Evolutionary conservation across 2,797 vertebrate genomes (phyloP).

Genomic region (Podarcis siculus): DNA sequence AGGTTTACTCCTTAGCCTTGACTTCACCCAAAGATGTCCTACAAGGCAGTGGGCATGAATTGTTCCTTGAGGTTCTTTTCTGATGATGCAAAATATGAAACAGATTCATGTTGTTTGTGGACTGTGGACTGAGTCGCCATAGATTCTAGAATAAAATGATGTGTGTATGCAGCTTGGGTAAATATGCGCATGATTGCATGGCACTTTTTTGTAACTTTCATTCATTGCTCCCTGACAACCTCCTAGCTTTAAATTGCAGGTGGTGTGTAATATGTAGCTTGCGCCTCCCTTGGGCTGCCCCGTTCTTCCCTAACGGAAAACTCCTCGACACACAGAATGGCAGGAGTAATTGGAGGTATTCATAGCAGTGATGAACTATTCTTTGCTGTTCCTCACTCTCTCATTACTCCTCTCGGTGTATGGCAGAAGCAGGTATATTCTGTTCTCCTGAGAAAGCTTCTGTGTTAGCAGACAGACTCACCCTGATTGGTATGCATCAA

Average conservation of each 20-base stretch:
- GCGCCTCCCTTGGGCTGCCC: background rate
- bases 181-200: background rate
- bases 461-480: conserved; percentile 29
- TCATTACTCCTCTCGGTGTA: conserved; percentile 1
- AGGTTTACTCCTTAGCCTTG: no score
- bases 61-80: no score
- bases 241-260: background rate
- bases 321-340: background rate
- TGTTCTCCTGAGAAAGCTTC: background rate
- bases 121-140: no score
- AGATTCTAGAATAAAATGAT: no score
- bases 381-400: background rate
- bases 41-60: no score
- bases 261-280: background rate
- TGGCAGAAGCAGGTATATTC: background rate
- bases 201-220: background rate
- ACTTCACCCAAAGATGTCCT: no score
- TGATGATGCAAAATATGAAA: no score
- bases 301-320: background rate
- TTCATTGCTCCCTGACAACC: background rate
- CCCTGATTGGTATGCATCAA: conserved; percentile 1
- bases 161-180: background rate
- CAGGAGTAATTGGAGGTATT: conserved; percentile 3
- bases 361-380: background rate
- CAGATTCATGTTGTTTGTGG: no score